Base-by-base conservation (phyloP, 2,888 invertebrate genomes). In the Ctenicera cuprea region DNA sequence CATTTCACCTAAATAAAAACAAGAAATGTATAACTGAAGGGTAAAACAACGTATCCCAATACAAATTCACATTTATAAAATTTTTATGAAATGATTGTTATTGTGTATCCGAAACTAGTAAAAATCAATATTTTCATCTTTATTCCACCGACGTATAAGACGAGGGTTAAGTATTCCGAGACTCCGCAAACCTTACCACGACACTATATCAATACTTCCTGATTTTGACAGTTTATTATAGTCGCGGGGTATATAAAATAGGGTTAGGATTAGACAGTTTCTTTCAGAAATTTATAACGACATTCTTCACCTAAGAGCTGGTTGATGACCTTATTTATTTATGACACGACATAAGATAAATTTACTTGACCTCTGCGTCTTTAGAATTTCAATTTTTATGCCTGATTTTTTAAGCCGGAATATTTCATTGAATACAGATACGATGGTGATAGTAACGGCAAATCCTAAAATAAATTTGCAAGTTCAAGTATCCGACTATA, bases 191-290 rank as follows among this genome's bases (percentile, higher is more conserved):
- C 59, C 62, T 45, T 26, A 62, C 66, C 71, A 64, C 66, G 67
- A 67, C 65, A 65, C 73, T 73, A 73, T 69, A 73, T 73, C 73
- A 73, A 69, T 73, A 68, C 73, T 74, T 74, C 74, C 69, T 74
- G 74, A 74, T 74, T 74, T 74, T 74, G 74, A 74, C 74, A 74
- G 69, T 74, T 74, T 69, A 74, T 74, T 74, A 74, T 64, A 69
- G 64, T 66, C 71, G 18, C 45, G 38, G 70, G 70, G 74, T 65
- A 71, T 63, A 71, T 74, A 74, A 71, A 71, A 74, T 71, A 65
- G 70, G 37, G 66, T 70, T 74, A 66, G 70, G 66, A 69, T 68
- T 68, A 70, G 70, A 70, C 66, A 71, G 52, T 71, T 74, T 71
- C 69, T 69, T 70, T 74, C 62, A 62, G 41, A 73, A 73, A 73